These are phyloP conservation scores for Pipistrellus pipistrellus DNA, from an alignment of 2,797 vertebrate genomes.

Conservation along the genomic window DNA sequence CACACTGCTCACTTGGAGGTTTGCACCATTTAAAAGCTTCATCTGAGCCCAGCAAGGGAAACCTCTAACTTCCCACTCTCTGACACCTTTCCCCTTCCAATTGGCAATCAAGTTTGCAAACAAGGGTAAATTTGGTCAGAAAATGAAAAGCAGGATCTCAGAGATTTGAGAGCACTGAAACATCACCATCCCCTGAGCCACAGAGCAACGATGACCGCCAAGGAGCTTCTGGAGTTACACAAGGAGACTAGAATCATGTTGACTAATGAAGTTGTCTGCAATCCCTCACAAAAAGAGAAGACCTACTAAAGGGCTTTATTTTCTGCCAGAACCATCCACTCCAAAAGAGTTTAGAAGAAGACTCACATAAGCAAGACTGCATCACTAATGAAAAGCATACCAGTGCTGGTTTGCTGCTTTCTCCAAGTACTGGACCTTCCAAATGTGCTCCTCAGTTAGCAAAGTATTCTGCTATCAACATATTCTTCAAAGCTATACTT, in stretches of 20 bases:
- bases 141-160: slow-evolving; percentile 28
- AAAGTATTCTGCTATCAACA: background rate
- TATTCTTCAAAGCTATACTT: background rate
- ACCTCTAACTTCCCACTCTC: background rate
- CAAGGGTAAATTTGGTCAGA: background rate
- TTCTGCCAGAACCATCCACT: background rate
- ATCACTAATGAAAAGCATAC: background rate
- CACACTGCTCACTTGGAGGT: background rate
- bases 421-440: background rate
- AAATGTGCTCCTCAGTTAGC: background rate
- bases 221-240: background rate
- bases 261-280: background rate
- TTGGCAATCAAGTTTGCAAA: background rate
- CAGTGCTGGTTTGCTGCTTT: background rate
- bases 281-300: background rate
- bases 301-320: background rate
- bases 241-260: background rate
- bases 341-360: background rate
- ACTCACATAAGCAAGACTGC: slow-evolving; percentile 7
- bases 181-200: background rate
- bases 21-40: background rate
- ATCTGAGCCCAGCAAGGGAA: background rate
- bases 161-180: background rate
- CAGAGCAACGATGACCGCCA: background rate
- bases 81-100: background rate